Evolutionary conservation across 2,113 vertebrate genomes (phyloP).

Genomic region (Gobio gobio): DNA sequence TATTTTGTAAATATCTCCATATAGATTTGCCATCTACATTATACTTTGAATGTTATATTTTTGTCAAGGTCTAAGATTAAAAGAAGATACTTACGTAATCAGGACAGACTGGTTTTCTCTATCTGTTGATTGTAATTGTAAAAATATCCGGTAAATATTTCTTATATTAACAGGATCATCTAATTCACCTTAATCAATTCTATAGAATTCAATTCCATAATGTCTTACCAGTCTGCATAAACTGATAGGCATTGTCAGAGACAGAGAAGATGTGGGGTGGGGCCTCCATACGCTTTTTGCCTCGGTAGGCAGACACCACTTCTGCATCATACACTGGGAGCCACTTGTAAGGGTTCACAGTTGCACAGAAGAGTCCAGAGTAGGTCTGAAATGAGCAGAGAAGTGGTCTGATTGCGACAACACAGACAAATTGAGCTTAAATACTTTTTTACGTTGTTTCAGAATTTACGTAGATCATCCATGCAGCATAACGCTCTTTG

Average conservation of each 20-base stretch:
- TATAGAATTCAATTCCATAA: background rate
- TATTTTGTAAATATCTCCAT: too few relatives aligned
- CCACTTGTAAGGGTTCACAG: slow-evolving; percentile 88
- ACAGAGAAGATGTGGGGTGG: slow-evolving; percentile 58
- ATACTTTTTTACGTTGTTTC: background rate
- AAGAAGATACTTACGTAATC: too few relatives aligned
- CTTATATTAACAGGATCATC: background rate
- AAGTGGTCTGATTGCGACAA: background rate
- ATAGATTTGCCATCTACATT: too few relatives aligned
- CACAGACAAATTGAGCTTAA: background rate
- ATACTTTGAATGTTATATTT: too few relatives aligned
- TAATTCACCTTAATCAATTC: too few relatives aligned
- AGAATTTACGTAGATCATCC: slow-evolving; percentile 71
- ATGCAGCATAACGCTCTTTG: slow-evolving; percentile 85
- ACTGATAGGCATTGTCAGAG: slow-evolving; percentile 53
- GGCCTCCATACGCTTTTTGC: slow-evolving; percentile 76
- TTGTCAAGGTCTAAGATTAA: too few relatives aligned
- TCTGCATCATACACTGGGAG: slow-evolving; percentile 82
- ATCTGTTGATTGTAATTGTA: background rate
- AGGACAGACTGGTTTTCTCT: too few relatives aligned
- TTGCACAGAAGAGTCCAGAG: slow-evolving; percentile 86
- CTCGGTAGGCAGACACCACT: slow-evolving; percentile 73
- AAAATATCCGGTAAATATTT: background rate
- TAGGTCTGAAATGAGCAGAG: slow-evolving; percentile 76
- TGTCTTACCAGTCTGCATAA: slow-evolving; percentile 39